Percentiles rank a stretch among this genome's conserved stretches.
These are phyloP conservation scores for Caenorhabditis sp. DNA, from an alignment of 2,888 invertebrate genomes.

Conservation along the genomic window DNA sequence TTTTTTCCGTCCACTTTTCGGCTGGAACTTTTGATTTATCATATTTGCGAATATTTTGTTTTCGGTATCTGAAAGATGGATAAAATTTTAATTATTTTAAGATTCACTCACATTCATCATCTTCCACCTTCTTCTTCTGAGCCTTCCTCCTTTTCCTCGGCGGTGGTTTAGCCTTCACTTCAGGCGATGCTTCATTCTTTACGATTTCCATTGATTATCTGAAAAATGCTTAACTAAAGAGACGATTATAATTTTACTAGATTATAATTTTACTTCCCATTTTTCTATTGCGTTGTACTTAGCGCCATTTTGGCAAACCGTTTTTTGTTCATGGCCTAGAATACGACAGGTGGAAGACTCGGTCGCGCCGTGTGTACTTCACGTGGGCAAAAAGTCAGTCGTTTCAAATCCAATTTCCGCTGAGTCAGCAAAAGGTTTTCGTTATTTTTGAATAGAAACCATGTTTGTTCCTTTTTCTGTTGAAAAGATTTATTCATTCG, in stretches of 20 bases:
- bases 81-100: neutral
- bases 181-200: conserved; percentile 14
- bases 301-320: too few species aligned
- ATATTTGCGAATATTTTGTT: conserved; percentile 38
- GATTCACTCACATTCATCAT: conserved; percentile 58
- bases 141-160: conserved; percentile 28
- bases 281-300: too few species aligned
- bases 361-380: too few species aligned
- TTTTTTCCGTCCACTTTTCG: conserved; percentile 10
- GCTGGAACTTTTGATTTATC: conserved; percentile 36
- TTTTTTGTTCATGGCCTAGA: too few species aligned
- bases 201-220: conserved; percentile 6
- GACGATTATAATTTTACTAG: neutral
- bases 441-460: too few species aligned
- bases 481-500: too few species aligned
- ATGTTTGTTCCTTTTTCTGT: too few species aligned
- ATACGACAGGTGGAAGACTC: too few species aligned
- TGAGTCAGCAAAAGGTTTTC: too few species aligned
- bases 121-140: conserved; percentile 36
- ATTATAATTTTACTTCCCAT: too few species aligned
- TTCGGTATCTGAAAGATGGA: conserved; percentile 52
- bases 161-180: conserved; percentile 5
- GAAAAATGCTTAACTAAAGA: neutral
- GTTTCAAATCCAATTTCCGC: too few species aligned
- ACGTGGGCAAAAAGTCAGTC: too few species aligned